Evolutionary conservation across 1,140 invertebrate genomes (phyloP).

Genomic region (Venturia canescens): DNA sequence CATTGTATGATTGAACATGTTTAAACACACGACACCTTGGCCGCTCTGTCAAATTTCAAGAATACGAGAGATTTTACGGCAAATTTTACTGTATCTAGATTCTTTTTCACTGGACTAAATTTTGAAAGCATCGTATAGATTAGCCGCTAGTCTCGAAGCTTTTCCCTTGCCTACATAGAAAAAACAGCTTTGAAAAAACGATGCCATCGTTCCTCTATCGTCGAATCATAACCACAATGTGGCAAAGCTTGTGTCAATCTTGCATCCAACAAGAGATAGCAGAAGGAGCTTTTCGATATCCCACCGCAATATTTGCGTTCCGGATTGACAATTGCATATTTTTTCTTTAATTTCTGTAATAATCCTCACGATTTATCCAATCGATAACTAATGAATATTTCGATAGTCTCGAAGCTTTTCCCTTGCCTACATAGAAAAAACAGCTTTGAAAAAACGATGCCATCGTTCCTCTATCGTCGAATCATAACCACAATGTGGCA

Average conservation of each 20-base stretch:
- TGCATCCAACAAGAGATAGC: constrained; percentile 94
- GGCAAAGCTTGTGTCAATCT: constrained; percentile 88
- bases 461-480: no score
- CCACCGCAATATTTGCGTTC: constrained; percentile 87
- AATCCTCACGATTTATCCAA: no score
- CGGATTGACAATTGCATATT: constrained; percentile 81
- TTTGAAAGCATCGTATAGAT: constrained; percentile 91
- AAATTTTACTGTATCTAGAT: no score
- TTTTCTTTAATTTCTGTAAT: no score
- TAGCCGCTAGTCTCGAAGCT: constrained; percentile 88
- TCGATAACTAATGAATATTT: no score
- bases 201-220: constrained; percentile 79
- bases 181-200: constrained; percentile 86
- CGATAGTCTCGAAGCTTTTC: no score
- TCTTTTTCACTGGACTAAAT: constrained; percentile 75
- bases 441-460: no score
- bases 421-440: no score
- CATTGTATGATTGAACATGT: constrained; percentile 94
- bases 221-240: constrained; percentile 74
- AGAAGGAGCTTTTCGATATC: constrained; percentile 89
- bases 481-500: no score
- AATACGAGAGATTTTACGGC: constrained; percentile 87
- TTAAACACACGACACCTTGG: constrained; percentile 91
- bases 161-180: constrained; percentile 90
- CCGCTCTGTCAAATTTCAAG: constrained; percentile 91